Evolutionary conservation across 2,888 invertebrate genomes (phyloP), one percentile per base, ranked within the genome.

Genomic region (Pheosia tremula): DNA sequence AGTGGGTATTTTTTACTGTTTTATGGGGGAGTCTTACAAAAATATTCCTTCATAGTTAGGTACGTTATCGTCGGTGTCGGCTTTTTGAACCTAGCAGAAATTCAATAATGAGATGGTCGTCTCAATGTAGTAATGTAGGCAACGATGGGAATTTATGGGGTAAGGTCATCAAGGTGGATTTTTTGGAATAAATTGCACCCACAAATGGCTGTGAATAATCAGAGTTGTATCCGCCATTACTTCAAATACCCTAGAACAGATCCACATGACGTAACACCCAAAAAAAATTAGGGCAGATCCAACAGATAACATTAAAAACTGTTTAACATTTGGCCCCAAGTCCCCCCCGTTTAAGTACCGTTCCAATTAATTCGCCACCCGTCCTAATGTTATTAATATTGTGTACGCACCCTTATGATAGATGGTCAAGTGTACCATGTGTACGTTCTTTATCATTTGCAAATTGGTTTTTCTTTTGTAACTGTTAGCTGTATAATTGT

Each of bases 341-440:
- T 68, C 68, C 70, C 78, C 80, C 80, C 77, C 74, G 58, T 62
- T 66, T 69, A 73, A 80, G 80, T 71, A 73, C 76, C 76, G 81
- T 80, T 85, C 78, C 88, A 86, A 88, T 90, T 89, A 89, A 88
- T 88, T 79, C 84, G 74, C 78, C 85, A 85, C 85, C 82, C 85
- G 82, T 77, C 79, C 68, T 86, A 87, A 87, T 86, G 83, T 83
- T 84, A 87, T 89, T 86, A 88, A 86, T 85, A 84, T 81, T 79
- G 71, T 77, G 69, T 67, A 60, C 75, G 79, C 82, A 80, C 90
- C 89, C 89, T 84, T 84, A 85, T 84, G 82, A 84, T 82, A 74
- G 80, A 85, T 81, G 80, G 84, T 85, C 85, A 85, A 89, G 89
- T 85, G 86, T 82, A 86, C 87, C 91, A 91, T 91, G 90, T 91